A percentile compares a stretch with the other conserved stretches of the same genome.
Conservation (phyloP, 2,888 invertebrate genomes). For the Yponomeuta malinellus region DNA sequence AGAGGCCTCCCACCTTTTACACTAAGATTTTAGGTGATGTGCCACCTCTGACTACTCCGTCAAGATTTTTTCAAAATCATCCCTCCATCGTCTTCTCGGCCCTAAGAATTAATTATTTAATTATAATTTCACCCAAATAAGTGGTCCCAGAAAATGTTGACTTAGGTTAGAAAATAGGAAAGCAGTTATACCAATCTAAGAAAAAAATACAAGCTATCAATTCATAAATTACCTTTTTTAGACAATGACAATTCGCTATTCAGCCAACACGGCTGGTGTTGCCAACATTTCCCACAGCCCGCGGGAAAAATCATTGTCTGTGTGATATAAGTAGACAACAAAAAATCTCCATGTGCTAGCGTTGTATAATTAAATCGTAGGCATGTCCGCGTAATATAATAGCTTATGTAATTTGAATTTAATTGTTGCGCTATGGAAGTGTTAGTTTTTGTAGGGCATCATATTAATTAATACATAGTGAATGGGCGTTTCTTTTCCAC, state of each 20-base stretch:
- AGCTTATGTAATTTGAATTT: conserved; percentile 2
- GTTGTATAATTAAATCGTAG: neutral
- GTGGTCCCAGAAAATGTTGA: no score
- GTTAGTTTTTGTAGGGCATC: conserved; percentile 4
- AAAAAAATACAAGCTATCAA: neutral
- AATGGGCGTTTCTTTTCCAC: neutral
- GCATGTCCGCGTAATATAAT: neutral
- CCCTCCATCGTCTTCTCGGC: no score
- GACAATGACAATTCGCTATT: conserved; percentile 11
- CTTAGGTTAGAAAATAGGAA: neutral
- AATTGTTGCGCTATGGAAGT: conserved; percentile 6
- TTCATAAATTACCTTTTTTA: conserved; percentile 5
- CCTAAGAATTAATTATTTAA: no score
- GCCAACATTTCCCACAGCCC: conserved; percentile 8
- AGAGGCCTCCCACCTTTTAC: no score
- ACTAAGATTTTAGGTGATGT: no score
- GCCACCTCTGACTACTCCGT: no score
- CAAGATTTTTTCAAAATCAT: no score
- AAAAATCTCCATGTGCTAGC: neutral
- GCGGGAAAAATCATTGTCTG: neutral
- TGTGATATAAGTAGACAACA: neutral
- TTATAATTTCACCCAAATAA: no score
- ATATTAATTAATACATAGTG: neutral
- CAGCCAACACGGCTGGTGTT: conserved; percentile 8
- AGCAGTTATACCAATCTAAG: neutral